These are phyloP conservation scores for Callosobruchus maculatus DNA, from an alignment of 2,888 invertebrate species.

Conservation along the genomic window DNA sequence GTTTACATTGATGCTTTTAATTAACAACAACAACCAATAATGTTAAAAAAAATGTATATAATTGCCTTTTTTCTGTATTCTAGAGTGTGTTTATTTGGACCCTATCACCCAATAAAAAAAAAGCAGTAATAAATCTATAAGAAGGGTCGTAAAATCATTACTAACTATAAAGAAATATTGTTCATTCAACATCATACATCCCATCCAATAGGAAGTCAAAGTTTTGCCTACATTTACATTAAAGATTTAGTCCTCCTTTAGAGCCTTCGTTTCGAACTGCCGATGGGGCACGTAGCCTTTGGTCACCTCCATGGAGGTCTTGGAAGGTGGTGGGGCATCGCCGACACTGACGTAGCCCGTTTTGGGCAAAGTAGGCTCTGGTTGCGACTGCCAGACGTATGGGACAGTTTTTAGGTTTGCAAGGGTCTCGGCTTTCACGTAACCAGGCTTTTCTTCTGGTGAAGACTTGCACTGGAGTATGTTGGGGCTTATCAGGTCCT, in stretches of 20 bases:
- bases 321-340: slow-evolving; percentile 24
- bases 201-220: not conserved
- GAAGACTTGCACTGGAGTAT: slow-evolving; percentile 14
- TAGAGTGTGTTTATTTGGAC: too few species aligned
- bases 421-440: slow-evolving; percentile 29
- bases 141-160: too few species aligned
- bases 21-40: too few species aligned
- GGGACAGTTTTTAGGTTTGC: not conserved
- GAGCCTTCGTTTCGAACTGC: slow-evolving; percentile 38
- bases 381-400: slow-evolving; percentile 26
- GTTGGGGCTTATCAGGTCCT: slow-evolving; percentile 23
- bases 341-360: slow-evolving; percentile 36
- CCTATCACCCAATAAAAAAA: too few species aligned
- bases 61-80: too few species aligned
- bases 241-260: slow-evolving; percentile 38
- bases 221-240: not conserved
- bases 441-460: slow-evolving; percentile 21
- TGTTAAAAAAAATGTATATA: too few species aligned
- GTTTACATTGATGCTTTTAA: too few species aligned
- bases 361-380: slow-evolving; percentile 20
- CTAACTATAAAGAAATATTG: too few species aligned
- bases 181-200: not conserved
- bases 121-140: too few species aligned
- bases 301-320: slow-evolving; percentile 15
- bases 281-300: slow-evolving; percentile 41